A percentile compares a stretch with the other conserved stretches of the same genome.
Conservation (phyloP, 2,113 vertebrate genomes). For the Tenrec ecaudatus region DNA sequence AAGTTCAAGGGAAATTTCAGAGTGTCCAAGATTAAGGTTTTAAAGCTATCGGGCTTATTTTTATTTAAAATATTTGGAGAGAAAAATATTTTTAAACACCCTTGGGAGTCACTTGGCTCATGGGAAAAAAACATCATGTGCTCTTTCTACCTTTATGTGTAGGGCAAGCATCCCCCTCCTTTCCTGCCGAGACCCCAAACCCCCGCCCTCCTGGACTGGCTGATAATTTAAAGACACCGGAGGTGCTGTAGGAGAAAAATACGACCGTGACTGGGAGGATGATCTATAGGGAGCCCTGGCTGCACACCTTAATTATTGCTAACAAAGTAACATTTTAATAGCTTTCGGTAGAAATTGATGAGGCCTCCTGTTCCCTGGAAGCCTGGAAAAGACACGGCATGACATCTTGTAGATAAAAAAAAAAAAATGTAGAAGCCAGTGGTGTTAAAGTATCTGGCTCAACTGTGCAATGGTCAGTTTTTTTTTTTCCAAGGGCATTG, state of each 20-base stretch:
- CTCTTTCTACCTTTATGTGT: not conserved
- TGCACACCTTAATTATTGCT: conserved; percentile 83
- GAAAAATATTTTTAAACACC: not conserved
- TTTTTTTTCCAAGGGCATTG: not conserved
- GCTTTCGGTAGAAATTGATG: conserved; percentile 77
- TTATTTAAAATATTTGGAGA: conserved; percentile 32
- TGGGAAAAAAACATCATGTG: not conserved
- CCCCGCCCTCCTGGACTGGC: not conserved
- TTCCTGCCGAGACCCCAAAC: not conserved
- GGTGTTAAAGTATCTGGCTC: not conserved
- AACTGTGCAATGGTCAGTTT: not conserved
- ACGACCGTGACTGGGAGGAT: not conserved
- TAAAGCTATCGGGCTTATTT: not conserved
- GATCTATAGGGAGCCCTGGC: conserved; percentile 71
- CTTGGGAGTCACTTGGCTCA: not conserved
- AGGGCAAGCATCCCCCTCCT: not conserved
- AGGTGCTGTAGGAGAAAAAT: conserved; percentile 62
- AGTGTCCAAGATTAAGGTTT: not conserved
- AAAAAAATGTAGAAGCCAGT: not conserved
- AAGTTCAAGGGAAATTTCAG: not conserved
- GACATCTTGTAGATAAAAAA: conserved; percentile 47
- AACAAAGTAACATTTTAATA: conserved; percentile 82
- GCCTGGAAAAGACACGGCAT: conserved; percentile 26
- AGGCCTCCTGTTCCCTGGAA: conserved; percentile 24
- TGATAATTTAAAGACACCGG: conserved; percentile 67